phyloP scores from a whole-genome alignment of 2,888 invertebrate genomes.

The Hydropsyche betteni region DNA sequence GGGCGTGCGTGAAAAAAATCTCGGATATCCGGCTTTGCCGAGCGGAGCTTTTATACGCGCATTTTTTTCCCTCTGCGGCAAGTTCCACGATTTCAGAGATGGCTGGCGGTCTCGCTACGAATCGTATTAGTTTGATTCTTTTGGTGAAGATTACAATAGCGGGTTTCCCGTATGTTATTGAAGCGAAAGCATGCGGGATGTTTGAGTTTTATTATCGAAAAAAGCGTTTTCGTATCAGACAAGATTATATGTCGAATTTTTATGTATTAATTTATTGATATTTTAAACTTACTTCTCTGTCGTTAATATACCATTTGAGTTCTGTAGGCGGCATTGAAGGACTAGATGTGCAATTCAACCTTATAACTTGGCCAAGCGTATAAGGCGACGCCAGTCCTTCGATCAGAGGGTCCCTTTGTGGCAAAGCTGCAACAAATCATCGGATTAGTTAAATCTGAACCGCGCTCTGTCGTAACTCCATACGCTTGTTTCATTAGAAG shows the following conservation, averaged over 20 bases:
- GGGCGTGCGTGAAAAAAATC: conserved; percentile 23
- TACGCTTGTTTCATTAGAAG: too few species aligned
- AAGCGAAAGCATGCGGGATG: too few species aligned
- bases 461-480: too few species aligned
- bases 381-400: conserved; percentile 46
- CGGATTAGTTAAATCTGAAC: too few species aligned
- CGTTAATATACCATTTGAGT: conserved; percentile 48
- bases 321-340: conserved; percentile 45
- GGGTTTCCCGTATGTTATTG: too few species aligned
- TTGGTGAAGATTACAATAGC: too few species aligned
- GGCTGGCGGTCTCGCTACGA: too few species aligned
- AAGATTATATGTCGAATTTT: too few species aligned
- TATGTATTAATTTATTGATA: neutral
- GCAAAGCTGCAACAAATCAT: conserved; percentile 45
- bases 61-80: neutral
- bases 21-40: neutral
- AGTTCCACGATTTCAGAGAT: too few species aligned
- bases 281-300: conserved; percentile 44
- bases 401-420: conserved; percentile 47
- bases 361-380: conserved; percentile 46
- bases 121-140: too few species aligned
- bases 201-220: too few species aligned
- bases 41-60: neutral
- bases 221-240: too few species aligned
- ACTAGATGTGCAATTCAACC: conserved; percentile 50